Evolutionary conservation across 2,797 vertebrate species (phyloP).

Genomic region (Enteromius paludinosus): DNA sequence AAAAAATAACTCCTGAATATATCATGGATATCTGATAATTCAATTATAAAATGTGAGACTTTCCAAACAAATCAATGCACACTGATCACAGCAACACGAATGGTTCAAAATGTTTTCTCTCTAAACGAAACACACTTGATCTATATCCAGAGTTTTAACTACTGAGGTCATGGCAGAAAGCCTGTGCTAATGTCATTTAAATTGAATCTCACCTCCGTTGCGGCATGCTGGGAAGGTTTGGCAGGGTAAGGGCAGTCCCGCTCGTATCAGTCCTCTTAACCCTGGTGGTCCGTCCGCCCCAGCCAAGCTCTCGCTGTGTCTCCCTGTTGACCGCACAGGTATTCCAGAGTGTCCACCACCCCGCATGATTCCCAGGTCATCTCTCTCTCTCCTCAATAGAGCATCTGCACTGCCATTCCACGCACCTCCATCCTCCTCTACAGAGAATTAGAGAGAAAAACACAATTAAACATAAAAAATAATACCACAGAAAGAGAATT

Average conservation of each 20-base stretch:
- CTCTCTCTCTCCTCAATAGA: constrained; percentile 80
- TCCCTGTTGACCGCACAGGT: constrained; percentile 81
- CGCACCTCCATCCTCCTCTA: constrained; percentile 80
- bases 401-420: constrained; percentile 84
- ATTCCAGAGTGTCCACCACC: constrained; percentile 79
- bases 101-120: background rate
- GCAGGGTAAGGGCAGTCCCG: constrained; percentile 86
- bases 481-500: constrained; percentile 19
- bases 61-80: background rate
- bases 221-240: constrained; percentile 92
- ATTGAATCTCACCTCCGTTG: constrained; percentile 81
- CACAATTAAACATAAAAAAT: constrained; percentile 11
- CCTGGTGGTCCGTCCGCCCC: constrained; percentile 74
- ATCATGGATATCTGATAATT: background rate
- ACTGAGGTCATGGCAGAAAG: constrained; percentile 26
- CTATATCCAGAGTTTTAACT: constrained; percentile 2
- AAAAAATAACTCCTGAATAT: background rate
- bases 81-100: background rate
- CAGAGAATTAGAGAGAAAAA: constrained; percentile 18
- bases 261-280: constrained; percentile 82
- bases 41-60: background rate
- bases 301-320: constrained; percentile 80
- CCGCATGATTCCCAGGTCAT: constrained; percentile 75
- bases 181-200: background rate
- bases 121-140: background rate